phyloP scores from a whole-genome alignment of 2,797 vertebrate species.

The Halcyon leucocephala region DNA sequence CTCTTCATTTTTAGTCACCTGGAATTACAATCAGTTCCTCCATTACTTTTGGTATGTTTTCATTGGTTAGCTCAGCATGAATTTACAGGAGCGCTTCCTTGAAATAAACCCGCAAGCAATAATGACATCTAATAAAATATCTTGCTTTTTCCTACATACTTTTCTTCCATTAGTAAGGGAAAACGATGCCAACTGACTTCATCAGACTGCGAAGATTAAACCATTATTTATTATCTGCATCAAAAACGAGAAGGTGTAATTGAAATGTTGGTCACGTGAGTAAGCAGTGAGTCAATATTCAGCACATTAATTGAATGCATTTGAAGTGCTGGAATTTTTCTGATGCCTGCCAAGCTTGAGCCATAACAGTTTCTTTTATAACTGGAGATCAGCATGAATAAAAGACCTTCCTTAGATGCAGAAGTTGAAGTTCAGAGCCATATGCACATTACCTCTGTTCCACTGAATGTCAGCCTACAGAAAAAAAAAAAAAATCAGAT shows the following conservation, averaged over 20 bases:
- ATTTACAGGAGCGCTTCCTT: not conserved
- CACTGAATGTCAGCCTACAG: not conserved
- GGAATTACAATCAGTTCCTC: not conserved
- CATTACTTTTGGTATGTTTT: not conserved
- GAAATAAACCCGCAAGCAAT: slow-evolving; percentile 8
- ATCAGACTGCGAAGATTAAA: not conserved
- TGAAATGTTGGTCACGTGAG: slow-evolving; percentile 1
- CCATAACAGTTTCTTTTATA: slow-evolving; percentile 4
- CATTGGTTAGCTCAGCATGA: not conserved
- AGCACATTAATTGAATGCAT: slow-evolving; percentile 2
- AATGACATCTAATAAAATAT: not conserved
- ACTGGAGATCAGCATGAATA: not conserved
- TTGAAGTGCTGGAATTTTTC: slow-evolving; percentile 4
- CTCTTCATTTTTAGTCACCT: not conserved
- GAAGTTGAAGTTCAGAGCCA: not conserved
- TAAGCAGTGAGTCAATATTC: slow-evolving; percentile 45
- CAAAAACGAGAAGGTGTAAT: slow-evolving; percentile 20
- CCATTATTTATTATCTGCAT: not conserved
- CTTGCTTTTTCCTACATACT: not conserved
- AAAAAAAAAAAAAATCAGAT: not conserved
- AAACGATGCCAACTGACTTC: not conserved
- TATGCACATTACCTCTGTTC: not conserved
- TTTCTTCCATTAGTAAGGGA: not conserved
- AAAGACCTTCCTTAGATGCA: not conserved
- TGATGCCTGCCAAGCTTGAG: slow-evolving; percentile 1